Evolutionary conservation across 2,888 invertebrate species (phyloP).

Genomic region (Cataglyphis livida): DNA sequence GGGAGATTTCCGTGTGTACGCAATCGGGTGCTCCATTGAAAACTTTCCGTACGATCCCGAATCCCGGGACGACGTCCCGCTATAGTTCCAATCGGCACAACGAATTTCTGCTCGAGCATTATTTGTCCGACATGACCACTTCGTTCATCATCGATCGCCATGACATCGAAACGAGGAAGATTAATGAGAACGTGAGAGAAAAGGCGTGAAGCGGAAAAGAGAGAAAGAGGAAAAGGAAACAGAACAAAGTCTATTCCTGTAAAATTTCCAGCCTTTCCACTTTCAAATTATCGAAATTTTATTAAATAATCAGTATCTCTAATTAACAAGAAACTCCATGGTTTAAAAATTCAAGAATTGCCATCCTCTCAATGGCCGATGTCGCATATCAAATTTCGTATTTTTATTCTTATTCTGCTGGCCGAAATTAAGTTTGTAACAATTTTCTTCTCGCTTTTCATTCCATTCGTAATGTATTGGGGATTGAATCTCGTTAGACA

Average conservation of each 20-base stretch:
- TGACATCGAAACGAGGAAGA: slow-evolving; percentile 64
- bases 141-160: slow-evolving; percentile 62
- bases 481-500: not conserved
- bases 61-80: slow-evolving; percentile 18
- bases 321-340: slow-evolving; percentile 10
- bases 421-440: not conserved
- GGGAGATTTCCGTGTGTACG: slow-evolving; percentile 13
- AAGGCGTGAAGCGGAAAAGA: not conserved
- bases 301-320: not conserved
- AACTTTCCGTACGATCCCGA: slow-evolving; percentile 18
- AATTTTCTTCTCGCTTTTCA: not conserved
- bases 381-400: not conserved
- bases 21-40: slow-evolving; percentile 44
- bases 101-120: slow-evolving; percentile 50
- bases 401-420: not conserved
- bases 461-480: not conserved
- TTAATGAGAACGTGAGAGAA: slow-evolving; percentile 55
- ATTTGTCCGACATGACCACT: slow-evolving; percentile 63
- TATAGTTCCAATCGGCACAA: slow-evolving; percentile 52
- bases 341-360: slow-evolving; percentile 1
- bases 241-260: not conserved
- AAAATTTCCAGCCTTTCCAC: slow-evolving; percentile 42
- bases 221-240: not conserved
- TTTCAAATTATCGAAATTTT: not conserved
- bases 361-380: not conserved